Evolutionary conservation across 2,797 vertebrate species (phyloP).

Genomic region (Hybognathus amarus): DNA sequence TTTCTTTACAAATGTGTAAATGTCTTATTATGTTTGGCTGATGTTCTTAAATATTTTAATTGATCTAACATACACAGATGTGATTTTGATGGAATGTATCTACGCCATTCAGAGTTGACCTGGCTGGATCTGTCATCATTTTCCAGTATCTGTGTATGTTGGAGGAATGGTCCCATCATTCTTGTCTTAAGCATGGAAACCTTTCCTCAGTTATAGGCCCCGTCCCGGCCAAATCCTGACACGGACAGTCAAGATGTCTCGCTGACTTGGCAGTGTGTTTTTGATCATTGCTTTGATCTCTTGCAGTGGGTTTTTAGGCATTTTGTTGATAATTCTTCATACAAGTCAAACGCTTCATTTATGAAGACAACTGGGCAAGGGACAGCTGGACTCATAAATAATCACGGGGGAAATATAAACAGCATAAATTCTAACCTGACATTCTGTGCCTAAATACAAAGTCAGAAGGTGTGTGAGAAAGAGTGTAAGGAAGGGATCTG

Average conservation of each 20-base stretch:
- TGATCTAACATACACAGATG: conserved; percentile 12
- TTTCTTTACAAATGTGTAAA: background rate
- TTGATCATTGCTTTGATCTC: conserved; percentile 30
- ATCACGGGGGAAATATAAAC: conserved; percentile 26
- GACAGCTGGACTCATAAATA: conserved; percentile 43
- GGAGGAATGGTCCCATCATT: conserved; percentile 21
- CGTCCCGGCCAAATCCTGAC: conserved; percentile 24
- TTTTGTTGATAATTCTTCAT: conserved; percentile 17
- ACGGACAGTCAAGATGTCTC: conserved; percentile 16
- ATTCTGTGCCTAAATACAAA: conserved; percentile 6
- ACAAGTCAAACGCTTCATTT: conserved; percentile 44
- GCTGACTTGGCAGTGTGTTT: background rate
- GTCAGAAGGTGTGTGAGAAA: conserved; percentile 40
- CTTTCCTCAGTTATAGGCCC: background rate
- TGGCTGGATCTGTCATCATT: conserved; percentile 9
- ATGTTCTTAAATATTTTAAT: background rate
- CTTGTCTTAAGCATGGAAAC: conserved; percentile 20
- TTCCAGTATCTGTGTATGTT: conserved; percentile 42
- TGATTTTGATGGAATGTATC: conserved; percentile 6
- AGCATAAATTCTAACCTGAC: conserved; percentile 37
- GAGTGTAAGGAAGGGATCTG: conserved; percentile 38
- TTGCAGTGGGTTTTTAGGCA: background rate
- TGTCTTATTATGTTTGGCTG: background rate
- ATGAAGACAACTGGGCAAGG: conserved; percentile 33
- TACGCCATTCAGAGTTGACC: background rate